Percentiles rank a stretch among this genome's conserved stretches.
Conservation (phyloP, 2,797 vertebrate genomes). For the Buphagus erythrorhynchus region DNA sequence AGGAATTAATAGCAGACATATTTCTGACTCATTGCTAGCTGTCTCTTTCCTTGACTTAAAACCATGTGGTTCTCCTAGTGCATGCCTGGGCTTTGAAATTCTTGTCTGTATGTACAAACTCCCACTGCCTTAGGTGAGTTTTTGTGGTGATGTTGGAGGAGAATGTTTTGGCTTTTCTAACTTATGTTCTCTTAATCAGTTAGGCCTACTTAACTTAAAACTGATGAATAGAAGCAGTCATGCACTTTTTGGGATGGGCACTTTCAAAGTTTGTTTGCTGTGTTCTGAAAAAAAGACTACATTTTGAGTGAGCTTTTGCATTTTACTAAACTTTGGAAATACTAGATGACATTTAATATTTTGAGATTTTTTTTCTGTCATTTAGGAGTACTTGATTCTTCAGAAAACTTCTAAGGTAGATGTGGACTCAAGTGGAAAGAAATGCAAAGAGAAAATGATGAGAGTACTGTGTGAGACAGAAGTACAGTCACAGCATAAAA, state of each 20-base stretch:
- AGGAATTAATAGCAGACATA: not conserved
- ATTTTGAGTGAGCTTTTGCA: not conserved
- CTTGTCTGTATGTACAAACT: not conserved
- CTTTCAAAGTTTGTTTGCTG: not conserved
- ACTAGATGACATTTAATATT: conserved; percentile 1
- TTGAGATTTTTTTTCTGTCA: conserved; percentile 37
- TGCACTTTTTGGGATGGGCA: not conserved
- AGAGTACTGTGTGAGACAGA: conserved; percentile 82
- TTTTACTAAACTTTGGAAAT: not conserved
- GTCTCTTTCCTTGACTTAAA: not conserved
- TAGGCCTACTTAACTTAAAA: not conserved
- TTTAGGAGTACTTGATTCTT: conserved; percentile 85
- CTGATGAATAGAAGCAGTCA: not conserved
- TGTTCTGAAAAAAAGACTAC: not conserved
- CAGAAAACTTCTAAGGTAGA: conserved; percentile 88
- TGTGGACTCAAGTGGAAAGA: conserved; percentile 87
- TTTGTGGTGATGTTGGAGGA: not conserved
- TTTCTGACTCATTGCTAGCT: not conserved
- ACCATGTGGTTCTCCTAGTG: not conserved
- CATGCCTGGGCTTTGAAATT: not conserved
- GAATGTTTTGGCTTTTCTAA: not conserved
- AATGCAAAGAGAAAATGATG: conserved; percentile 90
- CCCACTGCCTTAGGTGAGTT: not conserved
- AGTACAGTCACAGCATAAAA: conserved; percentile 74
- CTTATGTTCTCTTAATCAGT: not conserved